phyloP scores from a whole-genome alignment of 2,888 invertebrate species.

The Tridacna crocea region DNA sequence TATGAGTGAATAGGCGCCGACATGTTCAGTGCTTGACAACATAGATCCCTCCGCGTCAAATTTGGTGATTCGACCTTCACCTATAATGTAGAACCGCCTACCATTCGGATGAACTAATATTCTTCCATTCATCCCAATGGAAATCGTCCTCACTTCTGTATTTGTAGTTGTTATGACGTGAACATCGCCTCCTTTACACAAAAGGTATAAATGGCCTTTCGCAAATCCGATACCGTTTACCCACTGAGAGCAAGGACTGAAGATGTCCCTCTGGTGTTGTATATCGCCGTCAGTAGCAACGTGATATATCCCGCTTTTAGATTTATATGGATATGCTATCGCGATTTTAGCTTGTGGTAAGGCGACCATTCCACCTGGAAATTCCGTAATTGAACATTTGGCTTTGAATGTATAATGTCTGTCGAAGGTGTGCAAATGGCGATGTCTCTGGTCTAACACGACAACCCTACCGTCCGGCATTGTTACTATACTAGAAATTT shows the following conservation, averaged over 20 bases:
- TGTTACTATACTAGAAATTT: conserved; percentile 42
- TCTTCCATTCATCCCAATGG: conserved; percentile 41
- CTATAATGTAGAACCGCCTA: conserved; percentile 42
- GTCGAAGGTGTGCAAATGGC: conserved; percentile 30
- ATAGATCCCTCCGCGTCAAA: conserved; percentile 43
- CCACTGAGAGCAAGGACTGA: conserved; percentile 50
- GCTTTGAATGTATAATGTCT: conserved; percentile 12
- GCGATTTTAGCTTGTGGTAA: conserved; percentile 32
- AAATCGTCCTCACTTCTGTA: conserved; percentile 21
- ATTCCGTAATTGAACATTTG: conserved; percentile 34
- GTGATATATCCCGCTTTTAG: conserved; percentile 31
- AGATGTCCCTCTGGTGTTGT: conserved; percentile 27
- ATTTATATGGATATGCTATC: conserved; percentile 49
- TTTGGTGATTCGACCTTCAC: conserved; percentile 42
- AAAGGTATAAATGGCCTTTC: conserved; percentile 30
- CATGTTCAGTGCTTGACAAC: conserved; percentile 46
- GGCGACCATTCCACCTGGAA: conserved; percentile 32
- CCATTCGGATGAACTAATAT: conserved; percentile 35
- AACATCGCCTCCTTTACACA: conserved; percentile 54
- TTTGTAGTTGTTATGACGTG: conserved; percentile 38
- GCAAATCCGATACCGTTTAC: conserved; percentile 43
- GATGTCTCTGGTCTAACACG: conserved; percentile 46
- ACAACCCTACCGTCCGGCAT: conserved; percentile 40
- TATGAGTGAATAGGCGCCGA: conserved; percentile 45
- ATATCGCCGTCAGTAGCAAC: conserved; percentile 24